phyloP scores from a whole-genome alignment of 64 coral and sea anemone species.

The Hydrozoanthus tunicans region DNA sequence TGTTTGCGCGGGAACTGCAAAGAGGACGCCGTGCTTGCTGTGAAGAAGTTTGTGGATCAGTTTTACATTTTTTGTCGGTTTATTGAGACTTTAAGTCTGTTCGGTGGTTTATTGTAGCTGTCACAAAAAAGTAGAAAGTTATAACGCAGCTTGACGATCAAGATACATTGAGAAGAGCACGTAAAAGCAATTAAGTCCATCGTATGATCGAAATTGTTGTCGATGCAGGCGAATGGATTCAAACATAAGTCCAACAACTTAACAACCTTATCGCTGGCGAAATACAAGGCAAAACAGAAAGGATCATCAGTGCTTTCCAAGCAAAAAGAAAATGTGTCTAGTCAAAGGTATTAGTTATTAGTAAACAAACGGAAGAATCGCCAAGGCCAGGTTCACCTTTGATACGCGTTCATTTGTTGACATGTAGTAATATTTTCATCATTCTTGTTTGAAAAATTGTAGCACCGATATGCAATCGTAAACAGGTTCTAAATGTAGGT shows the following conservation, averaged over 20 bases:
- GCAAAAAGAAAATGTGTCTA: slow-evolving; percentile 28
- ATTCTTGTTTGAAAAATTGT: too few species aligned
- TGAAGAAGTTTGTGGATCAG: not conserved
- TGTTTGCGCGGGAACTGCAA: slow-evolving; percentile 15
- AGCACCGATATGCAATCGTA: too few species aligned
- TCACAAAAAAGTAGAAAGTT: not conserved
- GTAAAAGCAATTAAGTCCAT: not conserved
- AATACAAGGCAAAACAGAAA: slow-evolving; percentile 39
- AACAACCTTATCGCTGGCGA: not conserved
- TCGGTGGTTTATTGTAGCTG: not conserved
- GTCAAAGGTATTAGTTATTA: slow-evolving; percentile 8
- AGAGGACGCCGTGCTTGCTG: not conserved
- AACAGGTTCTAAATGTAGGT: too few species aligned
- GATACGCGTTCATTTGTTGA: not conserved
- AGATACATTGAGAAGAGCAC: not conserved
- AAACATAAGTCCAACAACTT: not conserved
- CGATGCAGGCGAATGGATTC: slow-evolving; percentile 2
- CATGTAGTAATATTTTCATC: too few species aligned
- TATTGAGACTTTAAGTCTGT: not conserved
- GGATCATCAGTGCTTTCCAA: slow-evolving; percentile 8
- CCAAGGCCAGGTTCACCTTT: not conserved
- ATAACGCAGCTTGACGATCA: not conserved
- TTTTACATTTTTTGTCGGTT: not conserved
- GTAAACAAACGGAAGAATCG: not conserved
- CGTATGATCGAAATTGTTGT: not conserved